These are phyloP conservation scores for Drosophila sucinea DNA, from an alignment of 1,140 invertebrate genomes.

Conservation along the genomic window DNA sequence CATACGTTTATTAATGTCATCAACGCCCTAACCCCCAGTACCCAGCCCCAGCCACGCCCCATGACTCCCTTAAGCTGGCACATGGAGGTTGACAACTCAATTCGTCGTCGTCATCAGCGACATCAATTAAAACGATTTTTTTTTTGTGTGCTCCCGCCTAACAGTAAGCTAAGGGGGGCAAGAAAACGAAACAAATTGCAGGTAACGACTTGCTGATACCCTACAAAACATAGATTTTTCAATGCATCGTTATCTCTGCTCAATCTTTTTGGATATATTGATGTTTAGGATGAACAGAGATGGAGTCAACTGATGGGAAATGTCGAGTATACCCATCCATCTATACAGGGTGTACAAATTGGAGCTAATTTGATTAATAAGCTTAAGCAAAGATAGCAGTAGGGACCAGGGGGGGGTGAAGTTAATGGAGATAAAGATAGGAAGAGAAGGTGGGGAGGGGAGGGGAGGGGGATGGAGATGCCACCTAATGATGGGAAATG, in stretches of 20 bases:
- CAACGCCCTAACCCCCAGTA: conserved; percentile 52
- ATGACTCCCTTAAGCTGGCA: conserved; percentile 31
- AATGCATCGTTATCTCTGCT: too few relatives aligned
- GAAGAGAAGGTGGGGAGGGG: too few relatives aligned
- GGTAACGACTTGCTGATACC: conserved; percentile 5
- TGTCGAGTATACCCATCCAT: neutral
- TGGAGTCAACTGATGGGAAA: neutral
- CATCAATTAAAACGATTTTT: conserved; percentile 75
- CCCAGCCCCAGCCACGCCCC: conserved; percentile 21
- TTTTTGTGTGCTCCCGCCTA: conserved; percentile 36
- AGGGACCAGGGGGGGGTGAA: too few relatives aligned
- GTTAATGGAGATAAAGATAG: too few relatives aligned
- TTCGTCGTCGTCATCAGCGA: conserved; percentile 47
- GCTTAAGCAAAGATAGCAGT: conserved; percentile 35
- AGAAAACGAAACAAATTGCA: conserved; percentile 5
- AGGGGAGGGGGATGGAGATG: conserved; percentile 1
- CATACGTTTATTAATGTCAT: conserved; percentile 72
- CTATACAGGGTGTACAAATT: conserved; percentile 41
- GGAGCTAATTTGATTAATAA: conserved; percentile 80
- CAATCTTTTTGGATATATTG: too few relatives aligned
- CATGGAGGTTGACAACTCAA: conserved; percentile 52
- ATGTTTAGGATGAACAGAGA: too few relatives aligned
- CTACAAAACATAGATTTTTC: conserved; percentile 17
- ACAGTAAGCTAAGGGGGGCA: conserved; percentile 58
- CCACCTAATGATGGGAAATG: conserved; percentile 74